A percentile compares a stretch with the other conserved stretches of the same genome.
phyloP scores from a whole-genome alignment of 2,888 invertebrate species.

The Agrotis segetum region DNA sequence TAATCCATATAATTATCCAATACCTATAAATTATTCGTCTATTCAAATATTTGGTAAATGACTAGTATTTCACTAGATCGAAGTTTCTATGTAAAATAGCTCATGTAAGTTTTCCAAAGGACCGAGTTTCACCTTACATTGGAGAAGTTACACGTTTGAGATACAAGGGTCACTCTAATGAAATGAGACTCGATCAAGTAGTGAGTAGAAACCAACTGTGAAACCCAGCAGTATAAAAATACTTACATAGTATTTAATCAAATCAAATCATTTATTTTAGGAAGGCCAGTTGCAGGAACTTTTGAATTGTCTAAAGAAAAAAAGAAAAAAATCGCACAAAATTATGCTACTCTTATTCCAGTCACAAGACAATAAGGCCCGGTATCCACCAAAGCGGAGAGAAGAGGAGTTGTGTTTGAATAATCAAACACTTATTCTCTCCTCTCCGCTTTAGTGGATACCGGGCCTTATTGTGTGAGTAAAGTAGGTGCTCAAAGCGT shows the following conservation, averaged over 20 bases:
- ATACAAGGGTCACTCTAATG: constrained; percentile 30
- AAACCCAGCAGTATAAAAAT: not conserved
- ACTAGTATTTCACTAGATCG: not conserved
- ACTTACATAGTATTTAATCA: not conserved
- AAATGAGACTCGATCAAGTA: constrained; percentile 19
- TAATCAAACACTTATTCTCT: no score
- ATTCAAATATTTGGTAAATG: not conserved
- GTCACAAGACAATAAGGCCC: no score
- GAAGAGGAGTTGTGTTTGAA: no score
- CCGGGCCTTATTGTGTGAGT: no score
- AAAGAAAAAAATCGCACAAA: no score
- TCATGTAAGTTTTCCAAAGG: constrained; percentile 7
- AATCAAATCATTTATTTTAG: not conserved
- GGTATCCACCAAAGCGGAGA: no score
- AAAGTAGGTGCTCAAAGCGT: no score
- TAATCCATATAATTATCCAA: not conserved
- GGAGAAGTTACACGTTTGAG: constrained; percentile 26
- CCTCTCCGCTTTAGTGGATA: no score
- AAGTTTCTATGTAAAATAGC: not conserved
- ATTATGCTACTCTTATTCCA: no score
- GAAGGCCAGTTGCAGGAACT: no score
- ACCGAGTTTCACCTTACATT: constrained; percentile 31
- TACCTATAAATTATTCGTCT: not conserved
- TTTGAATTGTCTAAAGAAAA: no score
- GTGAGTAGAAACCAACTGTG: not conserved